These are phyloP conservation scores for Bovichtus variegatus DNA, from an alignment of 2,797 vertebrate genomes.

Conservation along the genomic window DNA sequence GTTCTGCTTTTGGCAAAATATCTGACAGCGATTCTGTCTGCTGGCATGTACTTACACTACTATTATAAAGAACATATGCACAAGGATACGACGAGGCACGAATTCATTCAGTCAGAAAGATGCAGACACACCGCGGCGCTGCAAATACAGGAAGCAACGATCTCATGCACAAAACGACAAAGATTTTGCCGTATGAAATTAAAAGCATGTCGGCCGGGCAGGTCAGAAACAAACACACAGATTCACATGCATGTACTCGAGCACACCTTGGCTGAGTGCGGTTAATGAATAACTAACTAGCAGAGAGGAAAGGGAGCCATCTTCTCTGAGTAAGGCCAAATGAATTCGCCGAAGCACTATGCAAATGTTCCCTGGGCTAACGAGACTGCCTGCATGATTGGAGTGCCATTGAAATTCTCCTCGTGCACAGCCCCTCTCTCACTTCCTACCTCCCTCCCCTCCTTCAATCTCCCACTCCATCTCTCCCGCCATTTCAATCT, in stretches of 20 bases:
- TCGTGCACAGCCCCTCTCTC: slow-evolving; percentile 81
- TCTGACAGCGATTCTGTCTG: slow-evolving; percentile 42
- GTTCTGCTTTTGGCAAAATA: slow-evolving; percentile 58
- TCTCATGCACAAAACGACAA: slow-evolving; percentile 27
- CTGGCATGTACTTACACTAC: slow-evolving; percentile 32
- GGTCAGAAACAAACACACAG: slow-evolving; percentile 37
- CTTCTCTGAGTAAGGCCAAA: slow-evolving; percentile 86
- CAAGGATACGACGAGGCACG: slow-evolving; percentile 1
- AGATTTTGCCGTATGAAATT: slow-evolving; percentile 16
- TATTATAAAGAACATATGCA: slow-evolving; percentile 15
- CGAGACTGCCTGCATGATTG: slow-evolving; percentile 88
- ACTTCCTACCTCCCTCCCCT: slow-evolving; percentile 72
- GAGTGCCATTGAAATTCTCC: slow-evolving; percentile 90
- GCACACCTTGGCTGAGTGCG: slow-evolving; percentile 66
- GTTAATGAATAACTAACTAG: slow-evolving; percentile 84
- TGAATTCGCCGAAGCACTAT: slow-evolving; percentile 87
- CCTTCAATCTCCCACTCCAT: slow-evolving; percentile 75
- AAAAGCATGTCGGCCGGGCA: slow-evolving; percentile 22
- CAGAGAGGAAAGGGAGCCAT: slow-evolving; percentile 84
- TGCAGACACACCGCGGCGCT: neutral
- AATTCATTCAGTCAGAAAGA: slow-evolving; percentile 11
- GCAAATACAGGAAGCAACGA: slow-evolving; percentile 13
- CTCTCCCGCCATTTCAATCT: slow-evolving; percentile 77
- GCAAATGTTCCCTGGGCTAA: slow-evolving; percentile 89
- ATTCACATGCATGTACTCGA: slow-evolving; percentile 34